Evolutionary conservation across 2,113 vertebrate genomes (phyloP), one percentile per base, ranked within the genome.

Genomic region (Stictonetta naevosa): DNA sequence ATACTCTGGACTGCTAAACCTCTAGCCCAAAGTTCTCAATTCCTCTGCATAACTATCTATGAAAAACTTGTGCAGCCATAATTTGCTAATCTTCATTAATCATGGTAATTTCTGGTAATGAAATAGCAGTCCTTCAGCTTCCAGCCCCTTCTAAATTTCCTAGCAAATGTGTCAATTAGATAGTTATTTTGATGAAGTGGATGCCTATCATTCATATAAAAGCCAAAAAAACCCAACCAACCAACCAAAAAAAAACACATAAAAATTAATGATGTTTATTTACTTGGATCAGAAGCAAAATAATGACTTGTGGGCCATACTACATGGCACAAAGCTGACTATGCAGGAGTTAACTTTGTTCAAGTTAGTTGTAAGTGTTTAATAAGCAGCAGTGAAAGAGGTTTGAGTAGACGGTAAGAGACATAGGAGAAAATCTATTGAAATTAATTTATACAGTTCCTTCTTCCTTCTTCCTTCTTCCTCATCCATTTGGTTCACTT

Each of bases 221-320:
- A 52, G 13, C 29, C 81, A 68, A 33, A 79, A 78, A 91, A 4
- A n/a, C n/a, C n/a, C n/a, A n/a, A n/a, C n/a, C n/a, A n/a, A n/a
- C n/a, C n/a, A n/a, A n/a, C n/a, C n/a, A 67, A 92, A 93, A 93
- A 31, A 55, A 83, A 38, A 40, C 5, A 40, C 5, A 40, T 18
- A 18, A 19, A 46, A 46, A 19, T 10, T 88, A 80, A 78, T 36
- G 33, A 40, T 19, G 59, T 38, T 86, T 6, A 83, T 83, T 79
- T 71, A 52, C 56, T 94, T 85, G 38, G 8, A 52, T 72, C 38
- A 83, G 71, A 90, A 85, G 23, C 11, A 88, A 79, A 88, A 50
- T 16, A 63, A 28, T 67, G 9, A 67, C 60, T 87, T 64, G 33
- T 58, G 42, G 58, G 53, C 73, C 23, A 68, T 56, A 3, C 2